phyloP scores from a whole-genome alignment of 2,113 vertebrate genomes.

The Oenanthe oenanthe region DNA sequence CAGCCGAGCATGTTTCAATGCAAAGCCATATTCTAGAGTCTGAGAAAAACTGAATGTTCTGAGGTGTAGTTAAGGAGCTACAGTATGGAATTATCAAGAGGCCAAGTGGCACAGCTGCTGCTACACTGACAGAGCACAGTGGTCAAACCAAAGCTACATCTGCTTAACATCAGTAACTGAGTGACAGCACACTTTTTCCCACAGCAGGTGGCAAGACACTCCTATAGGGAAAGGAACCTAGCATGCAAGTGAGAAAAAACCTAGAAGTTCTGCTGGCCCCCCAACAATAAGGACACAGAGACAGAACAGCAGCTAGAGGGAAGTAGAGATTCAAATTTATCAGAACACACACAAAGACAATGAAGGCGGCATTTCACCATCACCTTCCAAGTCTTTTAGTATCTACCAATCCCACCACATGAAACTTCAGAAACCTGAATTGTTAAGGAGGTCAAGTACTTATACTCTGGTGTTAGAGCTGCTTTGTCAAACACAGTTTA shows the following conservation, averaged over 20 bases:
- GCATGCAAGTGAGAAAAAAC: neutral
- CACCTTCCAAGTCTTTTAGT: neutral
- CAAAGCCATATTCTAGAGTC: neutral
- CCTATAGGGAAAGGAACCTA: neutral
- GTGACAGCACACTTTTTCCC: no score
- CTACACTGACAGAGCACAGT: accelerated
- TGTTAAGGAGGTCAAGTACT: neutral
- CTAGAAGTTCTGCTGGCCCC: neutral
- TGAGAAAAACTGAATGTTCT: neutral
- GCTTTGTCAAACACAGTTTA: neutral
- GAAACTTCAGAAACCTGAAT: neutral
- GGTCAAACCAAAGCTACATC: neutral
- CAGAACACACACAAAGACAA: neutral
- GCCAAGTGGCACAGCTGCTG: neutral
- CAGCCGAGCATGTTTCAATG: neutral
- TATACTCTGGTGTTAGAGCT: neutral
- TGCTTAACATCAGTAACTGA: neutral
- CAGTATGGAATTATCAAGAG: neutral
- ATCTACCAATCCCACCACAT: neutral
- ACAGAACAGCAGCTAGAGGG: slow-evolving; percentile 51
- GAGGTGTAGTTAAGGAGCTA: neutral
- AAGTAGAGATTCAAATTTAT: slow-evolving; percentile 56
- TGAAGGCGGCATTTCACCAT: neutral
- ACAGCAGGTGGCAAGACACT: neutral
- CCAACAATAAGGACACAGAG: neutral